Evolutionary conservation across 2,797 vertebrate species (phyloP).

Genomic region (Paramormyrops hopkinsi): DNA sequence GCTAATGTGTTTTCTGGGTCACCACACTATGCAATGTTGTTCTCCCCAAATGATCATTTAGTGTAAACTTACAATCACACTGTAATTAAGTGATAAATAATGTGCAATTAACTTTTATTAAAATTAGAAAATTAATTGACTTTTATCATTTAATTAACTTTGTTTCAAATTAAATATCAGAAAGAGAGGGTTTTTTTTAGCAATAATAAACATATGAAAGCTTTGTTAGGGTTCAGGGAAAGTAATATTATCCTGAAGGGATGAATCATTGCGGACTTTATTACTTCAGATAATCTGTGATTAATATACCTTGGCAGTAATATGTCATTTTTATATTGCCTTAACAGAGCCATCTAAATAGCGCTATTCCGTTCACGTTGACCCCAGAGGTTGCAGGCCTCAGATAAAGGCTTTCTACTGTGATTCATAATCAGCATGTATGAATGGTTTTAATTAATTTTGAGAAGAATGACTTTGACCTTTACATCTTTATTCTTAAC

Average conservation of each 20-base stretch:
- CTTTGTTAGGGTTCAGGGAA: not conserved
- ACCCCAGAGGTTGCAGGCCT: not conserved
- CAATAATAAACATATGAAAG: not conserved
- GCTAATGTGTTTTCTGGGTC: not conserved
- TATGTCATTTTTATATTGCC: not conserved
- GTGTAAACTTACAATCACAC: not conserved
- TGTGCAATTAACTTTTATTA: slow-evolving; percentile 7
- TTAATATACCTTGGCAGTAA: slow-evolving; percentile 2
- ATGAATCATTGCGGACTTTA: not conserved
- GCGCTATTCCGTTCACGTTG: not conserved
- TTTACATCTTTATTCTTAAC: not conserved
- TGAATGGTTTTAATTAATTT: slow-evolving; percentile 8
- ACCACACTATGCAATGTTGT: slow-evolving; percentile 4
- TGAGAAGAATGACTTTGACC: not conserved
- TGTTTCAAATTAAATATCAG: not conserved
- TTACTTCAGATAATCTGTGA: not conserved
- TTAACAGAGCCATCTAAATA: slow-evolving; percentile 7
- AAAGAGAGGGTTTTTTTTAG: not conserved
- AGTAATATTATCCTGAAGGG: not conserved
- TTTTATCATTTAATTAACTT: slow-evolving; percentile 6
- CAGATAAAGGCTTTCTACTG: not conserved
- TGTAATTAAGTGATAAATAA: not conserved
- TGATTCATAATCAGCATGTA: not conserved
- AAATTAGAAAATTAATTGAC: slow-evolving; percentile 5
- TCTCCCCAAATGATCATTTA: not conserved